Percentiles rank a stretch among this genome's conserved stretches.
Conservation (phyloP, 2,113 vertebrate species). For the Labeo catla region DNA sequence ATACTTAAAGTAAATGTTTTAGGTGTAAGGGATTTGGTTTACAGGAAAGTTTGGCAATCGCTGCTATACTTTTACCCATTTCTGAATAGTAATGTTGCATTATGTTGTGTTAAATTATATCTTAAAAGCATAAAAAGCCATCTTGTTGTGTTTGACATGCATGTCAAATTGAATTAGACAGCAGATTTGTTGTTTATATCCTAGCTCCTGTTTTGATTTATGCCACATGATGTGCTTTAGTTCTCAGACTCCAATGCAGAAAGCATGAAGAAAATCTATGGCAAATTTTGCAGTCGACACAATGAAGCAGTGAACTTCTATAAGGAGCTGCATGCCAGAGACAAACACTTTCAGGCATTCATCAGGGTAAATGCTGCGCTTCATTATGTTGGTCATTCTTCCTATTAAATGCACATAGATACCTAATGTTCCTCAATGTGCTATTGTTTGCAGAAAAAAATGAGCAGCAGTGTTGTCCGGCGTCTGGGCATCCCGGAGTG, state of each 20-base stretch:
- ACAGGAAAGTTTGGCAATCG: too few species aligned
- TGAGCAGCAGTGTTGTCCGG: conserved; percentile 90
- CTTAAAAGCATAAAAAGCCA: not conserved
- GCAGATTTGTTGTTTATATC: not conserved
- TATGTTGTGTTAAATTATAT: too few species aligned
- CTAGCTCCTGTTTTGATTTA: not conserved
- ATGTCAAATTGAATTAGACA: not conserved
- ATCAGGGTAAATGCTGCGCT: conserved; percentile 81
- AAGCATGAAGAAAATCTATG: conserved; percentile 89
- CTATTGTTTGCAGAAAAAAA: conserved; percentile 85
- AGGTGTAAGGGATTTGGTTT: too few species aligned
- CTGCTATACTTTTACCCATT: too few species aligned
- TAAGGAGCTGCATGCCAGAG: conserved; percentile 90
- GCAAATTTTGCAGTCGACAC: conserved; percentile 94
- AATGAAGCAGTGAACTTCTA: conserved; percentile 93
- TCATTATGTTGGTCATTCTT: not conserved
- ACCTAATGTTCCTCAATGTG: not conserved
- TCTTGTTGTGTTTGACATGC: not conserved
- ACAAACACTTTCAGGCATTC: conserved; percentile 94
- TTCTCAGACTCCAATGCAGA: conserved; percentile 90
- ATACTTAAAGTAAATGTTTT: too few species aligned
- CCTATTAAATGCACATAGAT: not conserved
- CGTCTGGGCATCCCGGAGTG: conserved; percentile 94
- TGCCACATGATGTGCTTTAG: conserved; percentile 66
- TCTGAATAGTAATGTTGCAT: too few species aligned